A percentile compares a stretch with the other conserved stretches of the same genome.
These are phyloP conservation scores for Meiosimyza platycephala DNA, from an alignment of 2,888 invertebrate genomes.

Conservation along the genomic window DNA sequence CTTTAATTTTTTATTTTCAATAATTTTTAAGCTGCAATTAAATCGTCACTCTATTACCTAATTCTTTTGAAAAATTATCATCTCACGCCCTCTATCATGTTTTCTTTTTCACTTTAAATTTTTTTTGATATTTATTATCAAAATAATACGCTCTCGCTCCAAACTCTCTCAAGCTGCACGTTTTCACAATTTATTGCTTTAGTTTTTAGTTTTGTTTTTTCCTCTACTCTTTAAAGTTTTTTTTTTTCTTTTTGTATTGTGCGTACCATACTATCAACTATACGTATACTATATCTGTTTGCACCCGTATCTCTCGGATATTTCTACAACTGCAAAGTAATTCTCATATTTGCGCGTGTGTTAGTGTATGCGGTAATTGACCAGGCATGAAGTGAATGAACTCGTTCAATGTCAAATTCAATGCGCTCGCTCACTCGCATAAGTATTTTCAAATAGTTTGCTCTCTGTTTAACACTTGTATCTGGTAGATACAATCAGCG, in stretches of 20 bases:
- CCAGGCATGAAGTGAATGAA: slow-evolving; percentile 66
- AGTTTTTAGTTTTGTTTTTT: slow-evolving; percentile 49
- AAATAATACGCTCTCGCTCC: no score
- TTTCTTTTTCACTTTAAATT: no score
- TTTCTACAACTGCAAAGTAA: no score
- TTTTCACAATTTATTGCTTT: slow-evolving; percentile 20
- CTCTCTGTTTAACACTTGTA: not conserved
- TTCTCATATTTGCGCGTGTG: not conserved
- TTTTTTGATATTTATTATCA: no score
- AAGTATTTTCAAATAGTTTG: slow-evolving; percentile 22
- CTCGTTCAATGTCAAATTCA: slow-evolving; percentile 67
- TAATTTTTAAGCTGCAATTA: no score
- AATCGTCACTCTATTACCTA: no score
- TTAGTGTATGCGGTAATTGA: slow-evolving; percentile 54
- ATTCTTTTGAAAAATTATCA: no score
- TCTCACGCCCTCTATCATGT: no score
- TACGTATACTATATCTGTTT: slow-evolving; percentile 37
- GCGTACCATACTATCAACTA: slow-evolving; percentile 1
- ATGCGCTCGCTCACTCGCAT: slow-evolving; percentile 27
- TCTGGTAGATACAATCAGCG: not conserved
- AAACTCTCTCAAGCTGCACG: no score
- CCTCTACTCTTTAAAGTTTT: slow-evolving; percentile 25
- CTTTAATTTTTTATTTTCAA: no score
- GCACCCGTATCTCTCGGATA: no score
- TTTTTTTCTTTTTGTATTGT: slow-evolving; percentile 23